These are phyloP conservation scores for Pollicipes pollicipes DNA, from an alignment of 1,140 invertebrate species.

Conservation along the genomic window DNA sequence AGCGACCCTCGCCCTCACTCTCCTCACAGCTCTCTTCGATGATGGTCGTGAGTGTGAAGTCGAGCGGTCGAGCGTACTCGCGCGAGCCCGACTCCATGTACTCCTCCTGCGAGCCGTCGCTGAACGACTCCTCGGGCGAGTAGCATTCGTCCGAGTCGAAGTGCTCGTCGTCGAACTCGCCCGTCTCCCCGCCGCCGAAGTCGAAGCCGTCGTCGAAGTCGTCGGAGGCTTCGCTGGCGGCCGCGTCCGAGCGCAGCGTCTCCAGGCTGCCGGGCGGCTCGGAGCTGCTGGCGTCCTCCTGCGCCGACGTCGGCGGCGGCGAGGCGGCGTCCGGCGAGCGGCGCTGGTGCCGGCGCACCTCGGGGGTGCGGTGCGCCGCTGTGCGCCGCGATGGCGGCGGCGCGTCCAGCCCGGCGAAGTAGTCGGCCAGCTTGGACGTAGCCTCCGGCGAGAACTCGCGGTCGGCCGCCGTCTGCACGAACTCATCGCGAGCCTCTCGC, in stretches of 20 bases:
- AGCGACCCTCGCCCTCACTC: constrained; percentile 38
- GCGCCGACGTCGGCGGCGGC: no score
- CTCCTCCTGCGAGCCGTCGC: constrained; percentile 7
- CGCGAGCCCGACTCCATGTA: not conserved
- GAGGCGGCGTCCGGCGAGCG: not conserved
- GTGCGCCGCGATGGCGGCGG: not conserved
- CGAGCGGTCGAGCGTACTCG: constrained; percentile 42
- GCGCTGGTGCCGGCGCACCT: not conserved
- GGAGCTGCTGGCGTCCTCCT: not conserved
- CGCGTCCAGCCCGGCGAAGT: not conserved
- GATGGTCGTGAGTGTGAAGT: constrained; percentile 81
- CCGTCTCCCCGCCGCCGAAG: not conserved
- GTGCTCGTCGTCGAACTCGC: no score
- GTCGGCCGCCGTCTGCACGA: no score
- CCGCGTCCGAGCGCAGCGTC: not conserved
- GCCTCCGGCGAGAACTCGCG: no score
- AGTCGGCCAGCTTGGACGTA: not conserved
- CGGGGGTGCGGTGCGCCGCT: not conserved
- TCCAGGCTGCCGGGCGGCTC: not conserved
- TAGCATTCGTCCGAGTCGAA: not conserved
- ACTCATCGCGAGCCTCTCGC: not conserved
- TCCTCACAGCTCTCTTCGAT: constrained; percentile 86
- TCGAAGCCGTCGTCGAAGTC: constrained; percentile 7
- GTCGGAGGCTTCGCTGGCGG: not conserved
- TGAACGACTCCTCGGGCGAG: constrained; percentile 13